These are phyloP conservation scores for Melinaea marsaeus DNA, from an alignment of 2,888 invertebrate genomes.

Conservation along the genomic window DNA sequence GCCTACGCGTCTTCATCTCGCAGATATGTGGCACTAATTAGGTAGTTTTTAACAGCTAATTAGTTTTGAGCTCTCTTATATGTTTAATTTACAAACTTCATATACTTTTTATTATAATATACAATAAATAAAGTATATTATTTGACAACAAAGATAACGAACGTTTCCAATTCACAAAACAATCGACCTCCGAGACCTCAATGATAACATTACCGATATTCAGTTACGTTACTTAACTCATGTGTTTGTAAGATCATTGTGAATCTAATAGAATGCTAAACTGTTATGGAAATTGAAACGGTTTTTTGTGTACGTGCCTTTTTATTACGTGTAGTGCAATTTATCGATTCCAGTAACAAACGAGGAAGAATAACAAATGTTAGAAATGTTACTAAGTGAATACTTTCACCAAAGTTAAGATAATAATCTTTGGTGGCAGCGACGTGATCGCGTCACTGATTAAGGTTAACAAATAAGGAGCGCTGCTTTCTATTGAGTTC, in stretches of 20 bases:
- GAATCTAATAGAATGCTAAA: background rate
- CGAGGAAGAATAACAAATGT: background rate
- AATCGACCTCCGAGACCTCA: slow-evolving; percentile 35
- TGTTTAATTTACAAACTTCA: no score
- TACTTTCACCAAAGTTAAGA: slow-evolving; percentile 38
- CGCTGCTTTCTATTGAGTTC: slow-evolving; percentile 43
- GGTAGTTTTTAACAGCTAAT: no score
- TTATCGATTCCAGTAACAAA: background rate
- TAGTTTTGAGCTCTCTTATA: no score
- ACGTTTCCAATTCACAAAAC: slow-evolving; percentile 27
- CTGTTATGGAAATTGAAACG: background rate
- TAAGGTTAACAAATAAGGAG: slow-evolving; percentile 36
- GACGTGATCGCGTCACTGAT: slow-evolving; percentile 27
- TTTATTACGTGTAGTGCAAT: background rate
- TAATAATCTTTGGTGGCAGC: slow-evolving; percentile 30
- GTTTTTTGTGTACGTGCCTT: slow-evolving; percentile 3
- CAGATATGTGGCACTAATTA: no score
- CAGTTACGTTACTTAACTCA: slow-evolving; percentile 4
- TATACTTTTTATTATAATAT: no score
- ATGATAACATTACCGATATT: slow-evolving; percentile 52
- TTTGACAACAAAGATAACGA: slow-evolving; percentile 25
- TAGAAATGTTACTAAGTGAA: slow-evolving; percentile 15
- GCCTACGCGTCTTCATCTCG: slow-evolving; percentile 12
- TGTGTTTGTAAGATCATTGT: background rate
- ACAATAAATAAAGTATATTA: slow-evolving; percentile 2